Percentiles rank a stretch among this genome's conserved stretches.
These are phyloP conservation scores for Balearica regulorum DNA, from an alignment of 2,797 vertebrate genomes.

Conservation along the genomic window DNA sequence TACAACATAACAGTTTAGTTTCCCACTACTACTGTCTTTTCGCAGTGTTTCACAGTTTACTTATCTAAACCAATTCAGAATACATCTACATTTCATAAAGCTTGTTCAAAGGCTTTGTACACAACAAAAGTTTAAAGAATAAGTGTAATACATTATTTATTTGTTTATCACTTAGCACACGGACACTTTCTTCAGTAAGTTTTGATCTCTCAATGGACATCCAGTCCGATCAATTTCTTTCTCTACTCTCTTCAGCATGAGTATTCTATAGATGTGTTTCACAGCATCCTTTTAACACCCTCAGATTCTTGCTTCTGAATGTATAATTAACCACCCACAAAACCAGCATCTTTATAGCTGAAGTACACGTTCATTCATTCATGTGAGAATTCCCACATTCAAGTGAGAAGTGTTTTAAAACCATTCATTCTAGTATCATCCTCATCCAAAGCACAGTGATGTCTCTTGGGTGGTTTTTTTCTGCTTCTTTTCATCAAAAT, in stretches of 20 bases:
- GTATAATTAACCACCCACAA: neutral
- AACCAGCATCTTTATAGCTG: neutral
- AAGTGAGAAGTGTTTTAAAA: neutral
- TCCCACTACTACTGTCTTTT: neutral
- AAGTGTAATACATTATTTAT: neutral
- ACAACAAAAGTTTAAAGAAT: neutral
- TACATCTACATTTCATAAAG: neutral
- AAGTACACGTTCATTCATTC: neutral
- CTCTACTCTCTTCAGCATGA: neutral
- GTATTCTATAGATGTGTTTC: neutral
- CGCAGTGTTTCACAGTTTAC: neutral
- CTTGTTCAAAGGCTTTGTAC: neutral
- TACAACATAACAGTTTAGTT: neutral
- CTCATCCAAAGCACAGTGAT: neutral
- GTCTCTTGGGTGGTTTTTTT: fast-evolving
- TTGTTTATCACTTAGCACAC: neutral
- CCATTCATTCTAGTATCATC: neutral
- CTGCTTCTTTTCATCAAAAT: neutral
- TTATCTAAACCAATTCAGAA: neutral
- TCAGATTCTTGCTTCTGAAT: neutral
- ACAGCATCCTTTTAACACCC: neutral
- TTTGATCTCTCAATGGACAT: neutral
- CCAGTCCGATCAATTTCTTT: neutral
- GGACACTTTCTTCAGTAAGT: neutral
- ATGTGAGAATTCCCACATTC: neutral